phyloP scores from a whole-genome alignment of 2,113 vertebrate species.

The Petroica traversi region DNA sequence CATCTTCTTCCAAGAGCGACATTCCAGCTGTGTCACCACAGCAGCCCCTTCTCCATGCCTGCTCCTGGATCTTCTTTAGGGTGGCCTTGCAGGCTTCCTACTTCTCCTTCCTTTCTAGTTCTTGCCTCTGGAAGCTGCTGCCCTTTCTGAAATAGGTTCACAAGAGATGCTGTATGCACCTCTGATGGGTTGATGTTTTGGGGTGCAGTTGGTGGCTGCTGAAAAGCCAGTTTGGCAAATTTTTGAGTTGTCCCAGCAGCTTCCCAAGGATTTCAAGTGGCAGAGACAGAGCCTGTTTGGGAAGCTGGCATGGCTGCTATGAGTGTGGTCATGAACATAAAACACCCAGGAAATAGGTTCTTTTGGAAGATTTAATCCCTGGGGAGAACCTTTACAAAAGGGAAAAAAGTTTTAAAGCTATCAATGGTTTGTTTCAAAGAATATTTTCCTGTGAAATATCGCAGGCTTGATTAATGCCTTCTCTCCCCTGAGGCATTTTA shows the following conservation, averaged over 20 bases:
- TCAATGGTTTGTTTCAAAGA: neutral
- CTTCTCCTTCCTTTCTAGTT: neutral
- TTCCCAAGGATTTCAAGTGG: neutral
- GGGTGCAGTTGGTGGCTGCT: neutral
- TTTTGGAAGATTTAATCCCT: neutral
- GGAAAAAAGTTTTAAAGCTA: neutral
- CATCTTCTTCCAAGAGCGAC: neutral
- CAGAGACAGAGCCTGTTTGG: neutral
- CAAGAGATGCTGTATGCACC: rapidly evolving
- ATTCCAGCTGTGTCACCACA: neutral
- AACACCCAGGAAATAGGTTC: neutral
- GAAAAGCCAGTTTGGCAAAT: neutral
- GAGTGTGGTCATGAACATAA: neutral
- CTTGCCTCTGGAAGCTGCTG: neutral
- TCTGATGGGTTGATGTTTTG: neutral
- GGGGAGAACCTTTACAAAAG: neutral
- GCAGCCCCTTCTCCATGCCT: neutral
- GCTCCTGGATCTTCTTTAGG: neutral
- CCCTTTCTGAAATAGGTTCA: neutral
- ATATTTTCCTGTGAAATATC: neutral
- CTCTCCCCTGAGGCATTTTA: neutral
- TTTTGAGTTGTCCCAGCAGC: neutral
- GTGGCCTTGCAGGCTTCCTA: neutral
- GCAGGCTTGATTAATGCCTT: neutral
- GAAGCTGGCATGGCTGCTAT: rapidly evolving